These are phyloP conservation scores for Dipus sagitta DNA, from an alignment of 2,797 vertebrate species.

Conservation along the genomic window DNA sequence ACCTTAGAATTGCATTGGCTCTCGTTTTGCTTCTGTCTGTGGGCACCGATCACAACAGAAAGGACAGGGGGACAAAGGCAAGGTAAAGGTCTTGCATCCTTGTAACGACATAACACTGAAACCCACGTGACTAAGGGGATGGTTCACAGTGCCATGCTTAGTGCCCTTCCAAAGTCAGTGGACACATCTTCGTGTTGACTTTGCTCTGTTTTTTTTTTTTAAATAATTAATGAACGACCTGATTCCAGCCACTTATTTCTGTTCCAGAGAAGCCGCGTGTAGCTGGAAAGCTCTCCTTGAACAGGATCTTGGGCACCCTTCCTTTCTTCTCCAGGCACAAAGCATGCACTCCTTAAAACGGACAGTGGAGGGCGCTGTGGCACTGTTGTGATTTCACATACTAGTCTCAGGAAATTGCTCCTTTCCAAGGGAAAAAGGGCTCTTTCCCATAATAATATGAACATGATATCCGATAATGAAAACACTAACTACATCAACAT, in stretches of 20 bases:
- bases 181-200: slow-evolving; percentile 49
- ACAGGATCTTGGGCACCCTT: slow-evolving; percentile 30
- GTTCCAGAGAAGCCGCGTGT: slow-evolving; percentile 70
- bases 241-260: slow-evolving; percentile 74
- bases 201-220: slow-evolving; percentile 61
- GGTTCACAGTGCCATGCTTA: slow-evolving; percentile 76
- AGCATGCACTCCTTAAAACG: not conserved
- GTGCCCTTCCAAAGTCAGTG: slow-evolving; percentile 56
- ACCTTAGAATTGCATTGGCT: slow-evolving; percentile 74
- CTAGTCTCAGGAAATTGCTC: not conserved
- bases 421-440: slow-evolving; percentile 14
- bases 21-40: slow-evolving; percentile 78
- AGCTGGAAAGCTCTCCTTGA: slow-evolving; percentile 70
- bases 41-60: slow-evolving; percentile 64
- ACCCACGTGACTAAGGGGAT: slow-evolving; percentile 51
- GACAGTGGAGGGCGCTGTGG: slow-evolving; percentile 88
- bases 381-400: slow-evolving; percentile 62
- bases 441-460: slow-evolving; percentile 65
- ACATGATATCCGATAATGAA: slow-evolving; percentile 60
- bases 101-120: slow-evolving; percentile 69
- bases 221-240: slow-evolving; percentile 17
- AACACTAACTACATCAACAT: slow-evolving; percentile 54
- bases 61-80: slow-evolving; percentile 67
- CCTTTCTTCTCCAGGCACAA: slow-evolving; percentile 48
- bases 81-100: slow-evolving; percentile 73